Conservation (phyloP, 1,140 invertebrate species). For the Pseudomyrmex dendroicus region DNA sequence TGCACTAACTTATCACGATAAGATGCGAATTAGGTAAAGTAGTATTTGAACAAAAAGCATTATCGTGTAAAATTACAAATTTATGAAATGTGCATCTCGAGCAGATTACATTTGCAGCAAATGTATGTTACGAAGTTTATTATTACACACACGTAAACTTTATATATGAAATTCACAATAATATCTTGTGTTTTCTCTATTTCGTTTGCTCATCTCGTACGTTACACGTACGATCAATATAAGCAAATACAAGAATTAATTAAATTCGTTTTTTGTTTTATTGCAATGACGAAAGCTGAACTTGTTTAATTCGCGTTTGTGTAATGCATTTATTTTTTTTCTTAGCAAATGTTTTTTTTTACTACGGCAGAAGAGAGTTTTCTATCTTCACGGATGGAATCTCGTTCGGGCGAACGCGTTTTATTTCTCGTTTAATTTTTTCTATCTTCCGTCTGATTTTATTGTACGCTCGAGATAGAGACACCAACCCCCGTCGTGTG, state of each 20-base stretch:
- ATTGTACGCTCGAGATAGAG: conserved; percentile 39
- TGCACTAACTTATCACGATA: neutral
- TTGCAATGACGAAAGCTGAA: neutral
- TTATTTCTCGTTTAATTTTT: neutral
- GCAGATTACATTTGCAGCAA: neutral
- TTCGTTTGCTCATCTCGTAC: no score
- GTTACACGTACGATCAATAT: neutral
- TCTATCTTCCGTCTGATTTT: conserved; percentile 15
- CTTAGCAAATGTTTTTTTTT: neutral
- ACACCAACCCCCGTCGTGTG: conserved; percentile 16
- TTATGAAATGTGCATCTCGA: neutral
- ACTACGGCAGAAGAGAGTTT: no score
- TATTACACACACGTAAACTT: neutral
- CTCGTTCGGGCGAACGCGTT: neutral
- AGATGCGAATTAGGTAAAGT: neutral
- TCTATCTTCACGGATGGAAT: no score
- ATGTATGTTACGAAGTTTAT: neutral
- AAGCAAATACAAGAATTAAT: neutral
- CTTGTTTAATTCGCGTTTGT: neutral
- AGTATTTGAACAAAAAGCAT: no score
- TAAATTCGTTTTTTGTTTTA: neutral
- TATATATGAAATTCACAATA: neutral
- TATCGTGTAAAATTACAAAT: no score
- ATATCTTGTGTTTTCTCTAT: no score
- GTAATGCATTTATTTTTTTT: neutral